phyloP scores from a whole-genome alignment of 2,888 invertebrate species.

The Nomada flava region DNA sequence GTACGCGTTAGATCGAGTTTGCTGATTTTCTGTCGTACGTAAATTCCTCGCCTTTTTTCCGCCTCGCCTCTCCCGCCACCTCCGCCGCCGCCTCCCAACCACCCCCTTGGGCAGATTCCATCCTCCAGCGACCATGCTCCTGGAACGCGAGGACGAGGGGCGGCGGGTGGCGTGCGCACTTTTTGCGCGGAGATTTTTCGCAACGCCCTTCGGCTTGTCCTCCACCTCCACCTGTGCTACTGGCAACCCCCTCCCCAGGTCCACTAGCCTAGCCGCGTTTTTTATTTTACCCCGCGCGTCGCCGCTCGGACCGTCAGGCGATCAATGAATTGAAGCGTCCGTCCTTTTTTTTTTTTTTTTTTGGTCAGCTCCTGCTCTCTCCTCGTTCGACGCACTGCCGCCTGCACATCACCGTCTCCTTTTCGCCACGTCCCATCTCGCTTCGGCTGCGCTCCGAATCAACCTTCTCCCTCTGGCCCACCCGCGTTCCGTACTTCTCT shows the following conservation, averaged over 20 bases:
- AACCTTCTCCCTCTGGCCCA: conserved; percentile 61
- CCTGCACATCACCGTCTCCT: conserved; percentile 72
- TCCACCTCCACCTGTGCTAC: conserved; percentile 68
- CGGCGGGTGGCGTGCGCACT: conserved; percentile 62
- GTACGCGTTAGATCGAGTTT: conserved; percentile 67
- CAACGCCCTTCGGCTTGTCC: conserved; percentile 75
- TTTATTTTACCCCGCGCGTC: conserved; percentile 80
- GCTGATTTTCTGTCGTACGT: conserved; percentile 68
- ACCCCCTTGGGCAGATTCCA: conserved; percentile 32
- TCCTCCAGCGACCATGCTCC: conserved; percentile 48
- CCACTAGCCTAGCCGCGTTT: conserved; percentile 68
- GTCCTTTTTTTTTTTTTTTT: conserved; percentile 81
- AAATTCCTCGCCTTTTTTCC: conserved; percentile 63
- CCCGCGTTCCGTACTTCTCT: conserved; percentile 52
- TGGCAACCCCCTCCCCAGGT: conserved; percentile 53
- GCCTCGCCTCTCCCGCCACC: conserved; percentile 28
- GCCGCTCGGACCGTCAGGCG: conserved; percentile 82
- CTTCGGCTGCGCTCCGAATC: conserved; percentile 60
- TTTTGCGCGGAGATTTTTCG: conserved; percentile 78
- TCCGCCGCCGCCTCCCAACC: conserved; percentile 1
- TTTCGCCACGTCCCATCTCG: conserved; percentile 64
- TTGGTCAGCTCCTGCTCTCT: conserved; percentile 80
- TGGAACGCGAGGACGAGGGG: conserved; percentile 43
- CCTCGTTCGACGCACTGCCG: conserved; percentile 76
- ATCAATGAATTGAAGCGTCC: conserved; percentile 84